A percentile compares a stretch with the other conserved stretches of the same genome.
Conservation (phyloP, 2,888 invertebrate species). For the Patella depressa region DNA sequence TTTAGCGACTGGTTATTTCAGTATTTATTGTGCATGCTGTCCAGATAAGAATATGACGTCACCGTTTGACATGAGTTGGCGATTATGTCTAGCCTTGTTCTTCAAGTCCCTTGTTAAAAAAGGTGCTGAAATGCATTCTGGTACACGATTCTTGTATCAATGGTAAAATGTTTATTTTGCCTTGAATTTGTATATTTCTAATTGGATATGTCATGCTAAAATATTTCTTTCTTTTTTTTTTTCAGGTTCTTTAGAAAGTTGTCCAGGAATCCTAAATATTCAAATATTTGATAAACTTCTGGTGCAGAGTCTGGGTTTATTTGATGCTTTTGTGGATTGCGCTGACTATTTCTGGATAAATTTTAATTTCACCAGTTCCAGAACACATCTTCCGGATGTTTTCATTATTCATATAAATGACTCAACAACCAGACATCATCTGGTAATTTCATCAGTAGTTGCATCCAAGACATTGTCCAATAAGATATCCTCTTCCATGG, state of each 20-base stretch:
- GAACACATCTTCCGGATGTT: constrained; percentile 50
- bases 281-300: constrained; percentile 57
- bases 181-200: neutral
- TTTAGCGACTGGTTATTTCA: too few species aligned
- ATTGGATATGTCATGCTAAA: neutral
- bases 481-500: constrained; percentile 8
- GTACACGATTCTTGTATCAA: too few species aligned
- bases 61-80: too few species aligned
- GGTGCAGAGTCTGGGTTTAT: constrained; percentile 48
- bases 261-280: constrained; percentile 63
- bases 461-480: constrained; percentile 45
- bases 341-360: constrained; percentile 59
- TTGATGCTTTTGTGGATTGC: constrained; percentile 64
- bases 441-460: constrained; percentile 53
- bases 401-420: constrained; percentile 58
- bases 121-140: too few species aligned
- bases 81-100: too few species aligned
- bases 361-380: constrained; percentile 47
- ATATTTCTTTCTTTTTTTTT: constrained; percentile 13
- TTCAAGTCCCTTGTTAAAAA: too few species aligned
- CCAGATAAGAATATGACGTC: too few species aligned
- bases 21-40: too few species aligned
- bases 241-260: constrained; percentile 56
- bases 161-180: too few species aligned
- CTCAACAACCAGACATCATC: constrained; percentile 47